Evolutionary conservation across 2,113 vertebrate species (phyloP), one percentile per base, ranked within the genome.

Genomic region (Eulemur macaco): DNA sequence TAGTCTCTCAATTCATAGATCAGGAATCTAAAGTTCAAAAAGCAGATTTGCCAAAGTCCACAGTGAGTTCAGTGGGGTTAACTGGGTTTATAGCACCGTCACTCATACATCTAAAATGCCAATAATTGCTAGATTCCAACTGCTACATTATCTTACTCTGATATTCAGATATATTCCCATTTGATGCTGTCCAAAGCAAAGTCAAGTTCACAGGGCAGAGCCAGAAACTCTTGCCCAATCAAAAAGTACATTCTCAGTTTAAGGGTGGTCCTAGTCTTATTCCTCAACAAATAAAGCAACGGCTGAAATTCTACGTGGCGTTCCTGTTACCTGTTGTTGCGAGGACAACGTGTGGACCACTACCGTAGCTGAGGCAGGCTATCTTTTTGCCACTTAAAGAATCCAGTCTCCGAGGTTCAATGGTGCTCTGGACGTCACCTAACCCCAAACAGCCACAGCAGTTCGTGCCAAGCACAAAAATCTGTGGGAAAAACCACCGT

Each of bases 381-480:
- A 99, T 99, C 97, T 99, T 99, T 98, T 99, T 99, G 96, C 99
- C 99, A 97, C 99, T 99, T 2, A 99, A 97, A 29, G 98, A 96
- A 97, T 99, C 99, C 97, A 99, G 98, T 97, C 99, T 98, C 96
- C 99, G 99, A 18, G 99, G 99, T 95, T 99, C 99, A 85, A 99
- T 99, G 56, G 99, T 99, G 97, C 99, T 99, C 97, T 99, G 99
- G 96, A 99, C 98, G 54, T 99, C 99, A 90, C 99, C 99, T 29
- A 99, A 98, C 37, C 99, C 99, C 97, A 99, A 98, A 97, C 99
- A 99, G 95, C 99, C 99, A 56, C 99, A 99, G 98, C 99, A 99
- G 98, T 99, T 99, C 89, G 99, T 99, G 92, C 99, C 99, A 96
- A 99, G 98, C 73, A 99, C 99, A 98, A 99, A 99, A 91, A 99